These are phyloP conservation scores for Drosophila guanche DNA, from an alignment of 1,140 invertebrate species.

Conservation along the genomic window DNA sequence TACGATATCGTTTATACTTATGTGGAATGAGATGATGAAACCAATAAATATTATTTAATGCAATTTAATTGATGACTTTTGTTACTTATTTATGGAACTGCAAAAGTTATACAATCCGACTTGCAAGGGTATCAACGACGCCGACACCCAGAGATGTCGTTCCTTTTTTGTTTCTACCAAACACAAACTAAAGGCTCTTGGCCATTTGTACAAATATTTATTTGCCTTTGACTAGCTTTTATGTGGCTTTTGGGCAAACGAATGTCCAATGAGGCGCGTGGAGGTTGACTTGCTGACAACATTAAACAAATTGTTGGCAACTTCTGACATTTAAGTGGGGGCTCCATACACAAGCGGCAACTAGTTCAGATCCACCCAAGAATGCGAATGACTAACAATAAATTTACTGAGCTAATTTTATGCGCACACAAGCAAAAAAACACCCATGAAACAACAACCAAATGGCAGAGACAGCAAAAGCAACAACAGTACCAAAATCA, in stretches of 20 bases:
- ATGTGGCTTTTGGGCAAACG: too few relatives aligned
- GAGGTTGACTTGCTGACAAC: slow-evolving; percentile 8
- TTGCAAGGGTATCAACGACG: too few relatives aligned
- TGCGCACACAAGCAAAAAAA: slow-evolving; percentile 55
- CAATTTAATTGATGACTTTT: slow-evolving; percentile 36
- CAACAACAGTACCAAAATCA: slow-evolving; percentile 14
- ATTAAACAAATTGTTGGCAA: slow-evolving; percentile 50
- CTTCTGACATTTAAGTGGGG: slow-evolving; percentile 59
- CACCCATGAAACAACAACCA: slow-evolving; percentile 11
- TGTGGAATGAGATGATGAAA: slow-evolving; percentile 59
- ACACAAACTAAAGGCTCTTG: slow-evolving; percentile 12
- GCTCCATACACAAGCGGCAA: slow-evolving; percentile 6
- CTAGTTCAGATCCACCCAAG: slow-evolving; percentile 24
- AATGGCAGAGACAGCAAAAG: too few relatives aligned
- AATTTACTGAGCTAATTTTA: slow-evolving; percentile 72
- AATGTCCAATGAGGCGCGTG: slow-evolving; percentile 9
- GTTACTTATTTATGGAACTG: too few relatives aligned
- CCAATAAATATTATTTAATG: slow-evolving; percentile 80
- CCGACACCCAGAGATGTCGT: too few relatives aligned
- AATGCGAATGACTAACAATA: slow-evolving; percentile 67
- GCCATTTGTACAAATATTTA: neutral
- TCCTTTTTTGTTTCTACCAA: neutral
- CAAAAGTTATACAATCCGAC: too few relatives aligned
- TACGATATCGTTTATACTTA: slow-evolving; percentile 47
- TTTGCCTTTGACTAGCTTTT: neutral